Evolutionary conservation across 2,113 vertebrate species (phyloP), one percentile per base, ranked within the genome.

Genomic region (Oryzias javanicus): DNA sequence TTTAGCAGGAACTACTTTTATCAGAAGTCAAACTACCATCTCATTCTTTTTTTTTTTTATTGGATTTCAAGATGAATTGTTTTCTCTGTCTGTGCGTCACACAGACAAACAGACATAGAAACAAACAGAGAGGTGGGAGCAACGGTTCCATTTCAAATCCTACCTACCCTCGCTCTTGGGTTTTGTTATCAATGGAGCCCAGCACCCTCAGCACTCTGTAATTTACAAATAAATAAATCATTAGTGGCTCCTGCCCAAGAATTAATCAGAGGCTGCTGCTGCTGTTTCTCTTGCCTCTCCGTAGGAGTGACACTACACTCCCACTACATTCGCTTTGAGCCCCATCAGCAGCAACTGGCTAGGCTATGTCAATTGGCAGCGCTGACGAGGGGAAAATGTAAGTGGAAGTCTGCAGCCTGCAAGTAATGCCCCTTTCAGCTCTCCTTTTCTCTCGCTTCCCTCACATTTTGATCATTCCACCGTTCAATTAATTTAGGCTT

Each of bases 141-240:
- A 76, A 66, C 55, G 55, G 51, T 42, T 64, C 62, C 66, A 64
- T 71, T 57, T 72, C 46, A 6, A 4, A 47, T 51, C 55, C 49
- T 40, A 22, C 13, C 46, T 48, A n/a, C 42, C 40, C 60, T 71
- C 59, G 1, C 63, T 71, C 70, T 71, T 70, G 46, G 55, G 59
- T 64, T 72, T 67, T 42, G 41, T 86, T 79, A 88, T 90, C 85
- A 88, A 81, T 82, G 41, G 51, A 69, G 69, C 64, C 78, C 80
- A 86, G 78, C 68, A 80, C 81, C 83, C 76, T 66, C 70, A 66
- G 57, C 60, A 58, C 62, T 76, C 78, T 72, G 69, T 82, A 79
- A 82, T 87, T 86, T 89, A 56, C 72, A 85, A 88, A 88, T 88
- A 87, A 90, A 89, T 85, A 87, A 89, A 87, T 88, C 80, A 89